Conservation (phyloP, 2,113 vertebrate genomes). For the Macroglossus sobrinus region DNA sequence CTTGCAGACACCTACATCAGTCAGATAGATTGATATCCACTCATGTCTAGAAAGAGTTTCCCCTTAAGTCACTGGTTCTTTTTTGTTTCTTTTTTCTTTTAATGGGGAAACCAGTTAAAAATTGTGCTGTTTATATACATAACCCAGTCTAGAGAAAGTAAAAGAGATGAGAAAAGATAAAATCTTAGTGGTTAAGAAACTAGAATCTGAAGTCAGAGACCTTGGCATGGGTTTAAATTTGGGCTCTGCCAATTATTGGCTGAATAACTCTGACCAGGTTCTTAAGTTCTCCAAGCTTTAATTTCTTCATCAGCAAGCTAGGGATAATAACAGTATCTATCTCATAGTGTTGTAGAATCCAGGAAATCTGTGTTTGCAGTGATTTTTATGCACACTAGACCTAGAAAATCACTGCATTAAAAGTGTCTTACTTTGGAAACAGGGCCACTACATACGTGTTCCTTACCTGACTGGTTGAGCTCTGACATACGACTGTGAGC, state of each 20-base stretch:
- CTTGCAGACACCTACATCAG: not conserved
- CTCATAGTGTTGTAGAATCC: not conserved
- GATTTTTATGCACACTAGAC: not conserved
- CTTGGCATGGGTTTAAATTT: not conserved
- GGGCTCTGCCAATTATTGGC: not conserved
- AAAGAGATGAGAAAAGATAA: not conserved
- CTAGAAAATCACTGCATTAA: not conserved
- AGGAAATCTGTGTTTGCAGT: not conserved
- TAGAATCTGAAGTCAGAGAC: not conserved
- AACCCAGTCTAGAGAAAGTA: not conserved
- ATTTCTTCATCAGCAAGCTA: not conserved
- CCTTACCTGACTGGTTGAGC: not conserved
- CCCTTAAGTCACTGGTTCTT: not conserved
- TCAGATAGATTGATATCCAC: not conserved
- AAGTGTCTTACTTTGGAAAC: not conserved
- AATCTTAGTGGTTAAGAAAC: not conserved
- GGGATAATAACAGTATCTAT: not conserved
- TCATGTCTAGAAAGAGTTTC: not conserved
- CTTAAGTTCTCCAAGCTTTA: not conserved
- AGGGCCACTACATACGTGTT: not conserved
- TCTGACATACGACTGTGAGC: not conserved
- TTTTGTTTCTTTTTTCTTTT: not conserved
- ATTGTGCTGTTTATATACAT: not conserved
- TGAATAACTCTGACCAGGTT: not conserved
- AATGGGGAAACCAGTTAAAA: not conserved